Evolutionary conservation across 1,140 invertebrate species (phyloP).

Genomic region (Panagrolaimus sp.): DNA sequence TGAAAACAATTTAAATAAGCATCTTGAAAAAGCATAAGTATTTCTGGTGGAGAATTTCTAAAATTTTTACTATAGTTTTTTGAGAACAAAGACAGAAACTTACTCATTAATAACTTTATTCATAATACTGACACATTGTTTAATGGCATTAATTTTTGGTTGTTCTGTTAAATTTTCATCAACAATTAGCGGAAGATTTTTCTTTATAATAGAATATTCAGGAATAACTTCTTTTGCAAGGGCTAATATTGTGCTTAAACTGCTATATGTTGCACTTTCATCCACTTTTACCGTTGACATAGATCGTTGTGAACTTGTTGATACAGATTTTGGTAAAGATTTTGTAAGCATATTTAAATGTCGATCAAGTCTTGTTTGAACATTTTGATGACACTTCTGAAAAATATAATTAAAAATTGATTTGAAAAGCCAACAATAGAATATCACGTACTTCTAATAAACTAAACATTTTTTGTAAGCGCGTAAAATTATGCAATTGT

Average conservation of each 20-base stretch:
- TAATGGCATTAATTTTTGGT: conserved; percentile 3
- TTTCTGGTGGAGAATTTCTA: conserved; percentile 14
- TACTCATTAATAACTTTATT: conserved; percentile 19
- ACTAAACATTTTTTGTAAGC: conserved; percentile 20
- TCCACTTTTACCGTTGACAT: background rate
- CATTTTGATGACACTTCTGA: conserved; percentile 8
- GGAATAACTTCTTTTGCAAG: background rate
- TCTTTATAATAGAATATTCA: background rate
- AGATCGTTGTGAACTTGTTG: background rate
- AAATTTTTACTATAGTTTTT: background rate
- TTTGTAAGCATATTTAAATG: background rate
- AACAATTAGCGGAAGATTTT: conserved; percentile 1
- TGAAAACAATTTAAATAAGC: conserved; percentile 16
- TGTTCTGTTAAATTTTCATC: conserved; percentile 9
- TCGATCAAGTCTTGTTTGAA: background rate
- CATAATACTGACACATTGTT: conserved; percentile 7
- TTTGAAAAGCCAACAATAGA: background rate
- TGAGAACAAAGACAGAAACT: background rate
- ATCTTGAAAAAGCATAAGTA: conserved; percentile 15
- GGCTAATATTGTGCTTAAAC: background rate
- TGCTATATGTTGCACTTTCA: conserved; percentile 2
- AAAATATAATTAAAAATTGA: background rate
- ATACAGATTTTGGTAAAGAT: background rate
- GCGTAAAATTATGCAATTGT: conserved; percentile 13
- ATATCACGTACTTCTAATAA: conserved; percentile 18